These are phyloP conservation scores for Cryptocephalus primarius DNA, from an alignment of 2,888 invertebrate species.

Conservation along the genomic window DNA sequence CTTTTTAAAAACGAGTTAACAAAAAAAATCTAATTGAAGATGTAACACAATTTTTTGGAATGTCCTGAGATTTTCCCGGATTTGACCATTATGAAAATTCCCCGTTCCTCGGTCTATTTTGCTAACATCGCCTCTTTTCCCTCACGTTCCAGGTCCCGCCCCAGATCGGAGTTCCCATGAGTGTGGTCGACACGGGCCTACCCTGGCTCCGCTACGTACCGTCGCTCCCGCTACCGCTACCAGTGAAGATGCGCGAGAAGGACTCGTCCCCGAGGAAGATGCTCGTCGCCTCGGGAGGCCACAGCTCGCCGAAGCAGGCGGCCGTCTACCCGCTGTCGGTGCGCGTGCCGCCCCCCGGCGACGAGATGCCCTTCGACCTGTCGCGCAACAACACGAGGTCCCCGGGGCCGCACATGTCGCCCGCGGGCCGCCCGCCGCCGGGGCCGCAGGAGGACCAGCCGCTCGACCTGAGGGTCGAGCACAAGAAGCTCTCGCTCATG, in stretches of 20 bases:
- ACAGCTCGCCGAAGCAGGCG: constrained; percentile 62
- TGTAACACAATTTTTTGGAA: too few relatives aligned
- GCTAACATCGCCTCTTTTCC: too few relatives aligned
- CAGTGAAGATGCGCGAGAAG: constrained; percentile 76
- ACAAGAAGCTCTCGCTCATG: constrained; percentile 53
- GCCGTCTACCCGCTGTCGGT: constrained; percentile 58
- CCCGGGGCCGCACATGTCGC: constrained; percentile 46
- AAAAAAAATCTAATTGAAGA: too few relatives aligned
- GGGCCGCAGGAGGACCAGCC: constrained; percentile 61
- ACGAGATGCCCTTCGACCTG: constrained; percentile 56
- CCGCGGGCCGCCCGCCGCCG: constrained; percentile 45
- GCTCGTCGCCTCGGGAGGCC: constrained; percentile 47
- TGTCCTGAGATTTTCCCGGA: too few relatives aligned
- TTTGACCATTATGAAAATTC: too few relatives aligned
- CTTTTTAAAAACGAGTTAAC: too few relatives aligned
- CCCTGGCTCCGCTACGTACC: constrained; percentile 41
- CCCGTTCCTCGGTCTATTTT: too few relatives aligned
- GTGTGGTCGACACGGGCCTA: constrained; percentile 60
- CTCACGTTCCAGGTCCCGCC: too few relatives aligned
- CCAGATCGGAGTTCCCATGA: constrained; percentile 43
- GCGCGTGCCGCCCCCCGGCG: constrained; percentile 45
- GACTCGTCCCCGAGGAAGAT: constrained; percentile 86
- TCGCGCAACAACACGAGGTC: constrained; percentile 38
- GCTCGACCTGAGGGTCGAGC: constrained; percentile 75
- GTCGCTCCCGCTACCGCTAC: constrained; percentile 32